Evolutionary conservation across 2,113 vertebrate species (phyloP).

Genomic region (Talpa occidentalis): DNA sequence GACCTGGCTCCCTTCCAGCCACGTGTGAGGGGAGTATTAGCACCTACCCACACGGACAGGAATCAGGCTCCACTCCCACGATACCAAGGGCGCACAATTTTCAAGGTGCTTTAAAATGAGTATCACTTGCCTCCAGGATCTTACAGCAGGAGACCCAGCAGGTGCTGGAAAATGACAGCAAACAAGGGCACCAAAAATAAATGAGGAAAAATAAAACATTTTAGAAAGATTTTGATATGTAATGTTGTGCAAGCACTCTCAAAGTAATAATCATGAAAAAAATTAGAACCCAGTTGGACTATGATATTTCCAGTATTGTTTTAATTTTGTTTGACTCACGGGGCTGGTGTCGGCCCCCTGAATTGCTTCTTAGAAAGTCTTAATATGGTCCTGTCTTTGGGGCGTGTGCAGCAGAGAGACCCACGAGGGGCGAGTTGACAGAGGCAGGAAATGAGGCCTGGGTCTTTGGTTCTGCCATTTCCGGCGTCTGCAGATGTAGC

Average conservation of each 20-base stretch:
- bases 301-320: background rate
- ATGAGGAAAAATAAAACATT: background rate
- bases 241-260: background rate
- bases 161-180: background rate
- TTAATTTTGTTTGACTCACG: background rate
- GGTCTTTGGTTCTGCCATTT: background rate
- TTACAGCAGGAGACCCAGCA: background rate
- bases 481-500: background rate
- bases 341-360: background rate
- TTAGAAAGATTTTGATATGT: background rate
- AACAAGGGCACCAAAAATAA: background rate
- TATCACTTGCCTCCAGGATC: constrained; percentile 10
- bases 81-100: background rate
- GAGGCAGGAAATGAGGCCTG: background rate
- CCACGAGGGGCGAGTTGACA: background rate
- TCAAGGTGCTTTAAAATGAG: background rate
- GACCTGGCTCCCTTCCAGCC: constrained; percentile 28
- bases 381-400: background rate
- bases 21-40: background rate
- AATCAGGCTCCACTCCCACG: background rate
- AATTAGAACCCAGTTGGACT: background rate
- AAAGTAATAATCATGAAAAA: background rate
- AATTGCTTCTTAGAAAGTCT: background rate
- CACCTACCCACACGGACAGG: background rate
- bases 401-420: background rate